phyloP scores from a whole-genome alignment of 2,113 vertebrate genomes.

The Benitochromis conjunctus region DNA sequence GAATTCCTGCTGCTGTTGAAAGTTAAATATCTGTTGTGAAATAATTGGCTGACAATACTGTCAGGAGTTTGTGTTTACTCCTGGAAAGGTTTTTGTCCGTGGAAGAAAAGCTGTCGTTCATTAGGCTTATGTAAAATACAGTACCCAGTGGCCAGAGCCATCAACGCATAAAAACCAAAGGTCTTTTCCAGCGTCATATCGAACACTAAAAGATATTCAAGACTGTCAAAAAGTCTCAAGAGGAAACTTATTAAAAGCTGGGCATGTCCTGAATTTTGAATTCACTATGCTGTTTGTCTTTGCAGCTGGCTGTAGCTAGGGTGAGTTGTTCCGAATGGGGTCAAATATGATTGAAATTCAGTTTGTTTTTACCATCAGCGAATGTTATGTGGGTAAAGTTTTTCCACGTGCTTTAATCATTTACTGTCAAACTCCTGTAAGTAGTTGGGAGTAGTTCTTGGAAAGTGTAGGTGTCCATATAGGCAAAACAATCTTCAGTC shows the following conservation, averaged over 20 bases:
- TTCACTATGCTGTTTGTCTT: neutral
- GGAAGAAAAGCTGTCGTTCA: conserved; percentile 33
- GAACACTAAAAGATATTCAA: conserved; percentile 7
- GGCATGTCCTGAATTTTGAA: neutral
- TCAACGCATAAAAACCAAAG: conserved; percentile 12
- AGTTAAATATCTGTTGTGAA: neutral
- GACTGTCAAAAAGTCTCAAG: neutral
- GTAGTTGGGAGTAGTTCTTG: neutral
- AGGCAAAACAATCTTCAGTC: neutral
- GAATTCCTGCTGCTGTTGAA: neutral
- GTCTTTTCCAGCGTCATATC: neutral
- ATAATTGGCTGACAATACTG: neutral
- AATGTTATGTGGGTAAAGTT: neutral
- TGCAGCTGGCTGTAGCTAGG: neutral
- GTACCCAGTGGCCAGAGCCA: conserved; percentile 10
- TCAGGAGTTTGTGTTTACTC: neutral
- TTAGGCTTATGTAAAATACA: conserved; percentile 39
- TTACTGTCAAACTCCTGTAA: neutral
- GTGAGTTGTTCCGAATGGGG: neutral
- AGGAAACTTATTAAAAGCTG: conserved; percentile 8
- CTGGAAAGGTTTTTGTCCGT: neutral
- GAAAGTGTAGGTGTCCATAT: neutral
- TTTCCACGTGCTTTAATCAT: neutral
- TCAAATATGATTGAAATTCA: neutral
- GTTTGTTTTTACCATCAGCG: neutral